Percentiles rank a stretch among this genome's conserved stretches.
Evolutionary conservation across 2,797 vertebrate genomes (phyloP).

Genomic region (Bufotes viridis): DNA sequence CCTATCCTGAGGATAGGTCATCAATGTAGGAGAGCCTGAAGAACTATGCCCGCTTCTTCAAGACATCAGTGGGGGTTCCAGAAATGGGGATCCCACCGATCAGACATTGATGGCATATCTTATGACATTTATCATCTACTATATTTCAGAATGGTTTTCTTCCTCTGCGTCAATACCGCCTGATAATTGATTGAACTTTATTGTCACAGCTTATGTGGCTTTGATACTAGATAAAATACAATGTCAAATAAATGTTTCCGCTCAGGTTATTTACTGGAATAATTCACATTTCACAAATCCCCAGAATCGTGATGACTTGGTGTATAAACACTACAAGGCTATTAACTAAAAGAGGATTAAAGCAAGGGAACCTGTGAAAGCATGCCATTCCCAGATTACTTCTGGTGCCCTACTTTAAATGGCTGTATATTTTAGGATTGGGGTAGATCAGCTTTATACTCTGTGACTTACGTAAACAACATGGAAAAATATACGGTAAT

Average conservation of each 20-base stretch:
- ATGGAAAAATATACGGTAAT: slow-evolving; percentile 6
- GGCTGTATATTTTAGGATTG: slow-evolving; percentile 26
- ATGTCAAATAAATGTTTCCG: slow-evolving; percentile 12
- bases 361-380: slow-evolving; percentile 41
- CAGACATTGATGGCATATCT: too few species aligned
- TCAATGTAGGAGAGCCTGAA: too few species aligned
- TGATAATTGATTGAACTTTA: not conserved
- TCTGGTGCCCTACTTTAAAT: slow-evolving; percentile 51
- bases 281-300: slow-evolving; percentile 34
- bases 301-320: slow-evolving; percentile 48
- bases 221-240: not conserved
- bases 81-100: too few species aligned
- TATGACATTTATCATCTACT: not conserved
- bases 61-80: too few species aligned
- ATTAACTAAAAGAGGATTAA: slow-evolving; percentile 57
- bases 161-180: not conserved
- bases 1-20: too few species aligned
- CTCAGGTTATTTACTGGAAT: slow-evolving; percentile 32
- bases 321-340: slow-evolving; percentile 48
- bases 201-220: not conserved
- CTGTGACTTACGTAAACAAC: slow-evolving; percentile 15
- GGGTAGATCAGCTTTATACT: not conserved
- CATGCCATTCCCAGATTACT: slow-evolving; percentile 37
- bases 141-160: too few species aligned
- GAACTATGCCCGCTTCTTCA: too few species aligned